phyloP scores from a whole-genome alignment of 1,140 invertebrate genomes.

The Temnothorax curvispinosus region DNA sequence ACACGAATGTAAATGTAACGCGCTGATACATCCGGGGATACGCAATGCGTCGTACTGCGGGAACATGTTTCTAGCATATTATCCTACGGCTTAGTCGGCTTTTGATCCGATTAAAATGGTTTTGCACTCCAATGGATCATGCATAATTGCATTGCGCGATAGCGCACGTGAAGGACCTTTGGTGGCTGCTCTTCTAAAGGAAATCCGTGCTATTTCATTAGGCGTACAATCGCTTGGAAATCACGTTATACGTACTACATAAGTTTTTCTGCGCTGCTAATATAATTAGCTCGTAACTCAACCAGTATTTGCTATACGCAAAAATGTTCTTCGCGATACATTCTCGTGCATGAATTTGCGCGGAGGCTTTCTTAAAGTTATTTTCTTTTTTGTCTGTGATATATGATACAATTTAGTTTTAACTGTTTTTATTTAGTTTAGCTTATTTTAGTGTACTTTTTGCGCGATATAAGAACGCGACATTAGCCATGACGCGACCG shows the following conservation, averaged over 20 bases:
- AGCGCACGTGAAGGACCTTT: conserved; percentile 38
- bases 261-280: conserved; percentile 1
- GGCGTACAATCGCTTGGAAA: conserved; percentile 5
- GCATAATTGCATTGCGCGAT: conserved; percentile 51
- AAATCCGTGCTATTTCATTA: conserved; percentile 40
- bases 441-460: not conserved
- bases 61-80: conserved; percentile 49
- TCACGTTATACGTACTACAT: not conserved
- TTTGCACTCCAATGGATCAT: conserved; percentile 25
- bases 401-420: not conserved
- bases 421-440: not conserved
- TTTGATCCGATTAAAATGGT: conserved; percentile 50
- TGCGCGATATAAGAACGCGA: not conserved
- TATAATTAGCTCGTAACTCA: not conserved
- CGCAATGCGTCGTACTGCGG: conserved; percentile 16
- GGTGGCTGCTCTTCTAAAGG: not conserved
- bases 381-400: not conserved
- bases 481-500: not conserved
- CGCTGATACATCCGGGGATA: not conserved
- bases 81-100: conserved; percentile 47
- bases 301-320: not conserved
- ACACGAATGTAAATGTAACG: not conserved
- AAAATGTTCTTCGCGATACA: not conserved
- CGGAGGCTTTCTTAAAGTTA: not conserved
- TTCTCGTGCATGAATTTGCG: not conserved